phyloP scores from a whole-genome alignment of 2,888 invertebrate species.

The Agrochola litura region DNA sequence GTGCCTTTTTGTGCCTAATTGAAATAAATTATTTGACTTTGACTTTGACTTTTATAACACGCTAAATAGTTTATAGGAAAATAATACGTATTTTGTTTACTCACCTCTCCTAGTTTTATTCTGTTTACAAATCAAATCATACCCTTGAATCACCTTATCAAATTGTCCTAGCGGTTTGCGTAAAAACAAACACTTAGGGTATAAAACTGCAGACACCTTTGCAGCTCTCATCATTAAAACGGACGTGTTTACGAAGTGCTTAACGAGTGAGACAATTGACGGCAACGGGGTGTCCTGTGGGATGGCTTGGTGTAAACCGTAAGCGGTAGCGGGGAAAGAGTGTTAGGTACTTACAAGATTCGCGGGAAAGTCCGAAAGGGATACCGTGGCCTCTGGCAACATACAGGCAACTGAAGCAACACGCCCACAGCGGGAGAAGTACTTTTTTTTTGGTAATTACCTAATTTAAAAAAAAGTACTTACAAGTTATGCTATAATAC shows the following conservation, averaged over 20 bases:
- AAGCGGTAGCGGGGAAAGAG: constrained; percentile 55
- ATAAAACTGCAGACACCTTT: constrained; percentile 66
- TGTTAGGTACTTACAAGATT: neutral
- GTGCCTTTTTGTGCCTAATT: too few species aligned
- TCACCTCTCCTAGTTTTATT: neutral
- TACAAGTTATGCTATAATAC: neutral
- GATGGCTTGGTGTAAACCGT: constrained; percentile 62
- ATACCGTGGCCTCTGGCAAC: too few species aligned
- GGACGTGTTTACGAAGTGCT: constrained; percentile 79
- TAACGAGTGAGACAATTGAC: constrained; percentile 84
- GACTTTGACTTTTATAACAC: too few species aligned
- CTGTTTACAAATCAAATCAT: constrained; percentile 30
- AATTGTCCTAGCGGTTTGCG: constrained; percentile 21
- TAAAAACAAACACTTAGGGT: constrained; percentile 55
- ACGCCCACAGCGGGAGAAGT: too few species aligned
- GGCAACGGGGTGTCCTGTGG: constrained; percentile 80
- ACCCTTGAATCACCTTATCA: constrained; percentile 39
- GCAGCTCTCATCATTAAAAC: constrained; percentile 73
- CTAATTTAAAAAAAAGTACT: neutral
- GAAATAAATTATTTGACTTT: too few species aligned
- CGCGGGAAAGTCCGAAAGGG: too few species aligned
- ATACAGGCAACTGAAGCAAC: too few species aligned
- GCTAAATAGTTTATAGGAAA: neutral
- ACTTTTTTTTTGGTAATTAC: too few species aligned
- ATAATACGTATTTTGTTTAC: neutral